Base-by-base conservation (phyloP, 2,888 invertebrate genomes). In the Euspilapteryx auroguttella region DNA sequence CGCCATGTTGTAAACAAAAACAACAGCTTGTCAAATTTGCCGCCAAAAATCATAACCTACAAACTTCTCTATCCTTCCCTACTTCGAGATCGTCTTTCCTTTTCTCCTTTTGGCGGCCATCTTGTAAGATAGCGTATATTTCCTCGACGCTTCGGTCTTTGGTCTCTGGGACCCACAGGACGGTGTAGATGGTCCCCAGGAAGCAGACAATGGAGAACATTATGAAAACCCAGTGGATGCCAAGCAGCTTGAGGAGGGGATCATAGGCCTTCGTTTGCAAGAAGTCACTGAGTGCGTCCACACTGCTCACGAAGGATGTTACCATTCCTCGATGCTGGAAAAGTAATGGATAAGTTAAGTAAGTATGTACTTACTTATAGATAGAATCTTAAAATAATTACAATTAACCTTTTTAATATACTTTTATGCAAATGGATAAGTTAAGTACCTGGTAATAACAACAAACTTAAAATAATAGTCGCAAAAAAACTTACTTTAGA, bases 191-290 rank as follows among this genome's bases (percentile, higher is more conserved):
- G 1, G 69, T 65, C 0, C 71, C 71, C 1, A 64, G 35, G 55
- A 75, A 73, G 41, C 73, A 73, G 3, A 75, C 58, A 1, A 52
- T 15, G 1, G 73, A 69, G 45, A 73, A 75, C 39, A 71, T 49
- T 12, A 71, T 65, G 50, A 75, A 73, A 7, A 73, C 73, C 73
- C 73, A 75, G 33, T 73, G 73, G 33, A 73, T 73, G 2, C 75
- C 75, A 0, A 75, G 45, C 1, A 69, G 49, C 37, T 73, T 73
- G 3, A 66, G 51, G 0, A 75, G 49, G 0, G 73, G 73, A 35
- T 73, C 71, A 41, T 73, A 75, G 0, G 68, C 68, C 32, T 75
- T 75, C 1, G 68, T 65, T 37, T 75, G 75, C 1, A 71, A 44
- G 46, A 75, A 73, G 47, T 75, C 75, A 32, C 71, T 73, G 28